Percentiles rank a stretch among this genome's conserved stretches.
These are phyloP conservation scores for Mylabris phalerata DNA, from an alignment of 1,140 invertebrate species.

Conservation along the genomic window DNA sequence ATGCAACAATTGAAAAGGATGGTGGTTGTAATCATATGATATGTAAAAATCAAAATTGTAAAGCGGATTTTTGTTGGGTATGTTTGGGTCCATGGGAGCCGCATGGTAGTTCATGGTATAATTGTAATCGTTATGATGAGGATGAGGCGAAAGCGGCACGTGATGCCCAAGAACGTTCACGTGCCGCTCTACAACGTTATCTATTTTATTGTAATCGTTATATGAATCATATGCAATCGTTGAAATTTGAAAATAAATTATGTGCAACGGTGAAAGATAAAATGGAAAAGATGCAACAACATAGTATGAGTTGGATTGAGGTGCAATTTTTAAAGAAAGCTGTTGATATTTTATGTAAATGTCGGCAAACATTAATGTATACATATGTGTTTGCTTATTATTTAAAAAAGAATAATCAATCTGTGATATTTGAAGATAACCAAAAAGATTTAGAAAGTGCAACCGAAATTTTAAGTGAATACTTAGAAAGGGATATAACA, in stretches of 20 bases:
- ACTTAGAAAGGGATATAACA: conserved; percentile 67
- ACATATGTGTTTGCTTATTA: conserved; percentile 72
- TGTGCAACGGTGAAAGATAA: conserved; percentile 55
- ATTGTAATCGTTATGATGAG: conserved; percentile 74
- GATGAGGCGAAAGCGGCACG: conserved; percentile 93
- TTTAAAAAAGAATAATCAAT: conserved; percentile 61
- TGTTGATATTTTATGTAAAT: conserved; percentile 62
- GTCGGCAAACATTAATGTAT: conserved; percentile 65
- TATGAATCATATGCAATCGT: conserved; percentile 71
- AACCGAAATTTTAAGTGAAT: conserved; percentile 66
- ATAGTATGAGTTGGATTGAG: conserved; percentile 76
- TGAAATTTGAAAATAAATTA: conserved; percentile 68
- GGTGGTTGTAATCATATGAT: conserved; percentile 78
- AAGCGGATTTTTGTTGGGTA: conserved; percentile 76
- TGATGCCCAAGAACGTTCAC: conserved; percentile 91
- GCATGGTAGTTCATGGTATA: conserved; percentile 70
- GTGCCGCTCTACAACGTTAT: conserved; percentile 88
- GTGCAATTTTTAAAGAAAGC: conserved; percentile 62
- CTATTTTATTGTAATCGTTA: conserved; percentile 97
- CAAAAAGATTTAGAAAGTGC: conserved; percentile 64
- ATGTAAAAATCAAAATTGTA: conserved; percentile 69
- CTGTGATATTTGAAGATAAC: conserved; percentile 68
- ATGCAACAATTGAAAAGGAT: conserved; percentile 69
- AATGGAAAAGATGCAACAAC: conserved; percentile 75
- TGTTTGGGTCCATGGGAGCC: conserved; percentile 73